Conservation (phyloP, 2,888 invertebrate genomes). For the Encarsia formosa region DNA sequence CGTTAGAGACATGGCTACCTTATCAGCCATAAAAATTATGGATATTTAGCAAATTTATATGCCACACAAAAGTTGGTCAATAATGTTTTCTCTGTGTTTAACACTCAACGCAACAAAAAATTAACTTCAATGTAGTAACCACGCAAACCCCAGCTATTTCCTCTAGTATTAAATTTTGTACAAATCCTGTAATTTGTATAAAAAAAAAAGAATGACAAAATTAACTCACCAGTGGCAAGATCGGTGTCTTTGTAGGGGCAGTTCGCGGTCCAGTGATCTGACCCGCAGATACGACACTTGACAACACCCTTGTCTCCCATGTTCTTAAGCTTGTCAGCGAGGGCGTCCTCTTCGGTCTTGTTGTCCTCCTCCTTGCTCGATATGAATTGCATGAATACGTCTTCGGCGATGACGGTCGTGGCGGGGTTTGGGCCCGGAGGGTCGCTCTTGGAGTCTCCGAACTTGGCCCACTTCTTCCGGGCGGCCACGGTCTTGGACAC, state of each 20-base stretch:
- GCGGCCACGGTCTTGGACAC: conserved; percentile 89
- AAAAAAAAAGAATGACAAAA: no score
- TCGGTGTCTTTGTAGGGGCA: conserved; percentile 96
- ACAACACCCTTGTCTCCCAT: conserved; percentile 67
- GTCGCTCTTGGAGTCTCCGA: conserved; percentile 85
- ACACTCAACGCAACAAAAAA: no score
- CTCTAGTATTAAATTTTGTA: no score
- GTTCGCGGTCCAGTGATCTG: conserved; percentile 97
- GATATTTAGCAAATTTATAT: no score
- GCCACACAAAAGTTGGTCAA: no score
- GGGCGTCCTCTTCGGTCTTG: conserved; percentile 77
- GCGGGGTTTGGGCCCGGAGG: conserved; percentile 97
- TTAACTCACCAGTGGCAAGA: conserved; percentile 51
- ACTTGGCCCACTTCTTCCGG: conserved; percentile 93
- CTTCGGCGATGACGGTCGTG: conserved; percentile 95
- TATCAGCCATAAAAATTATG: no score
- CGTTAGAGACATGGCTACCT: no score
- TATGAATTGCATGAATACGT: conserved; percentile 91
- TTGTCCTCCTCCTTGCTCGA: conserved; percentile 84
- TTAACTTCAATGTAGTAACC: no score
- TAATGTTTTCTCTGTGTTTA: no score
- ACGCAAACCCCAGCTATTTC: no score
- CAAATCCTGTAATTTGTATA: no score
- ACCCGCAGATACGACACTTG: conserved; percentile 86
- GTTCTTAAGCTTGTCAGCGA: conserved; percentile 77